Evolutionary conservation across 1,140 invertebrate species (phyloP).

Genomic region (Triops cancriformis): DNA sequence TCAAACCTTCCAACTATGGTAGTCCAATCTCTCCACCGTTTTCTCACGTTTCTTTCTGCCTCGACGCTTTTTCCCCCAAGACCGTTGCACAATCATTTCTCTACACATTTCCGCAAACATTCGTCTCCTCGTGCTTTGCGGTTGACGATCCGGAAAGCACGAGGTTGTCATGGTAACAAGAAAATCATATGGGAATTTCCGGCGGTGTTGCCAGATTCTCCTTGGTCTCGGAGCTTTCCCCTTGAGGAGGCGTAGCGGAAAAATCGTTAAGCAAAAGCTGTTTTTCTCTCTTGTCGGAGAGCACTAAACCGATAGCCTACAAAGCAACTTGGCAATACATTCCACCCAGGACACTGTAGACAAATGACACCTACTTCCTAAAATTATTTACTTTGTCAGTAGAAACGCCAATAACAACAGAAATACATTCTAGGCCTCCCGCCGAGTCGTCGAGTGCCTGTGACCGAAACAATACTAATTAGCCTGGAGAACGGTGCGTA

Average conservation of each 20-base stretch:
- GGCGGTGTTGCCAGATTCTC: neutral
- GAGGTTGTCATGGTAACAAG: neutral
- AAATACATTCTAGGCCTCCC: too few species aligned
- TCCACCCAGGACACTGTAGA: neutral
- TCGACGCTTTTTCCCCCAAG: too few species aligned
- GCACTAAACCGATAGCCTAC: too few species aligned
- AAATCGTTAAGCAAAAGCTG: neutral
- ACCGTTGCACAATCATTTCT: too few species aligned
- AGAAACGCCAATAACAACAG: neutral
- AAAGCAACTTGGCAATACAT: neutral
- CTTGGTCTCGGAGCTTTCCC: neutral
- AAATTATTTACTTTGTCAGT: neutral
- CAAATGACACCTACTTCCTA: neutral
- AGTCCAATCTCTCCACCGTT: too few species aligned
- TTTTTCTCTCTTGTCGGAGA: too few species aligned
- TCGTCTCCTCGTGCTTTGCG: neutral
- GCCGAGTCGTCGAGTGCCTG: too few species aligned
- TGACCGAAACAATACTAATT: too few species aligned
- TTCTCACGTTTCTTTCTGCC: too few species aligned
- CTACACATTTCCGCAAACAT: neutral
- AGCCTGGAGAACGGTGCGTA: too few species aligned
- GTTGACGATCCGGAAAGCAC: neutral
- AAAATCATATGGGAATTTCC: neutral
- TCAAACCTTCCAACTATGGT: too few species aligned
- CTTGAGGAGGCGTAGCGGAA: neutral